phyloP scores from a whole-genome alignment of 2,888 invertebrate genomes.

The Drymonia ruficornis region DNA sequence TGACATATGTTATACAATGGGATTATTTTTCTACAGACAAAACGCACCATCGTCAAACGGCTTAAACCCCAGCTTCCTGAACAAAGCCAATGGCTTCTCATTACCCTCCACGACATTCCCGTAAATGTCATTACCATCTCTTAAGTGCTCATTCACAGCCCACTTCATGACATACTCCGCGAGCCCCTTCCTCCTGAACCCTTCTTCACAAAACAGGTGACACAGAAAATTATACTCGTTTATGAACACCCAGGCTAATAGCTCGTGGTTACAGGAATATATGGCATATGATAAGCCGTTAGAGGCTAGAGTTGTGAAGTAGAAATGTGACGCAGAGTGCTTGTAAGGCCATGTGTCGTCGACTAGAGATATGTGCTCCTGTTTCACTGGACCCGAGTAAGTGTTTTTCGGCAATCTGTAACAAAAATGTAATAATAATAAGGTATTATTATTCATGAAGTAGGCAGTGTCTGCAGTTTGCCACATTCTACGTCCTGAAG shows the following conservation, averaged over 20 bases:
- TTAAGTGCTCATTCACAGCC: constrained; percentile 6
- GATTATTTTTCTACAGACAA: not conserved
- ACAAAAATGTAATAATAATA: not conserved
- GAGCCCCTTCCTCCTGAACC: not conserved
- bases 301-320: constrained; percentile 9
- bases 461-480: not conserved
- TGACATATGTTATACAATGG: too few species aligned
- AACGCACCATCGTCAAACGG: not conserved
- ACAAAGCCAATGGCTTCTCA: not conserved
- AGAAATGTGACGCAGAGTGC: constrained; percentile 8
- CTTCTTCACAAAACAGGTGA: constrained; percentile 8
- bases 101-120: not conserved
- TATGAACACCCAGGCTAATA: constrained; percentile 9
- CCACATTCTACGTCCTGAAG: not conserved
- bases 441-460: not conserved
- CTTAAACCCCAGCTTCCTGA: constrained; percentile 1
- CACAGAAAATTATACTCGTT: constrained; percentile 12
- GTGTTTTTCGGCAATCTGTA: constrained; percentile 8
- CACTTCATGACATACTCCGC: constrained; percentile 6
- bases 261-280: constrained; percentile 4
- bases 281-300: constrained; percentile 13
- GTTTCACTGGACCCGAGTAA: constrained; percentile 9
- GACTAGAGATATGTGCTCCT: constrained; percentile 10
- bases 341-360: constrained; percentile 15
- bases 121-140: constrained; percentile 5